Evolutionary conservation across 2,113 vertebrate species (phyloP).

Genomic region (Equus przewalskii): DNA sequence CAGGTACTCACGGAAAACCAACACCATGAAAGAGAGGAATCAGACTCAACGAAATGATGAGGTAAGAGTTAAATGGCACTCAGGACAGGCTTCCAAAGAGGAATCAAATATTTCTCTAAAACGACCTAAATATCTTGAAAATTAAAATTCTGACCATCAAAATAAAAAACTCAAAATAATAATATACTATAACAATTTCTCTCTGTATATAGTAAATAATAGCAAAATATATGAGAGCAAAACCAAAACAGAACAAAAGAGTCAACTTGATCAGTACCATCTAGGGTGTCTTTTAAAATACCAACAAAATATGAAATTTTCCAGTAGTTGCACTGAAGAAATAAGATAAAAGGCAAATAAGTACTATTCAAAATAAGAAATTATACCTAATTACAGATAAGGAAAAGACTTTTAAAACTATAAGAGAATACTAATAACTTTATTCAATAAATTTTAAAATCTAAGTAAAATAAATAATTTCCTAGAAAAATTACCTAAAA

Average conservation of each 20-base stretch:
- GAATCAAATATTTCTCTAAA: neutral
- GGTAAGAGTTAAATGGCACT: neutral
- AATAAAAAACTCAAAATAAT: neutral
- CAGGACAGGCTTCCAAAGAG: neutral
- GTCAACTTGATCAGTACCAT: neutral
- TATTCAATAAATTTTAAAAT: constrained; percentile 22
- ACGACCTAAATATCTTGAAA: constrained; percentile 3
- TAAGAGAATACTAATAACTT: neutral
- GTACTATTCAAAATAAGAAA: constrained; percentile 6
- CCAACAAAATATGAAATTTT: neutral
- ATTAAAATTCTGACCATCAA: neutral
- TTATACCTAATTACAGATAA: neutral
- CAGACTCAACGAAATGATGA: neutral
- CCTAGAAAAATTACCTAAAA: neutral
- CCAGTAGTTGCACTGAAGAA: neutral
- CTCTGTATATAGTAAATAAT: neutral
- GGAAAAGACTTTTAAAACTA: neutral
- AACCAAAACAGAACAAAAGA: neutral
- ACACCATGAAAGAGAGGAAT: neutral
- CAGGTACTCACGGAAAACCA: neutral
- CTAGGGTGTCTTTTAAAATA: neutral
- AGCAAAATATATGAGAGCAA: neutral
- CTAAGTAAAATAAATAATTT: constrained; percentile 10
- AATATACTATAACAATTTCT: neutral
- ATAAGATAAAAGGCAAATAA: neutral